Evolutionary conservation across 2,113 vertebrate species (phyloP).

Genomic region (Thinocorus orbignyianus): DNA sequence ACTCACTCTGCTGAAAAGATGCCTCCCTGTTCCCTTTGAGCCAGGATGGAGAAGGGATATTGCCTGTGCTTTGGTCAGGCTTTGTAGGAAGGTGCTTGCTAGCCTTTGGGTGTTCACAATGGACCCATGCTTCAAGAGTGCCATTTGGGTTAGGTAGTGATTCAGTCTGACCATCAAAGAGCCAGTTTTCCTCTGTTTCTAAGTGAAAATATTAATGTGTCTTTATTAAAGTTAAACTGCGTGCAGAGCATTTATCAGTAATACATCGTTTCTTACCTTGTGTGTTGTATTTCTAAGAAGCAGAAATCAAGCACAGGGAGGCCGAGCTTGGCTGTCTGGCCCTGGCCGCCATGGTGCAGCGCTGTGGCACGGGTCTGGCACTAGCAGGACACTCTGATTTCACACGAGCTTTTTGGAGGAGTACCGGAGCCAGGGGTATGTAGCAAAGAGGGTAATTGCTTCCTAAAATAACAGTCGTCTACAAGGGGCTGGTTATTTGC

Average conservation of each 20-base stretch:
- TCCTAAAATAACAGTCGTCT: background rate
- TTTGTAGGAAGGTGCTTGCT: background rate
- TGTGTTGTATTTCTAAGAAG: background rate
- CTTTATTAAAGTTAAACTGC: background rate
- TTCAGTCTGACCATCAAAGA: conserved; percentile 9
- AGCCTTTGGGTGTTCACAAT: background rate
- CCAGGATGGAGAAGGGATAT: background rate
- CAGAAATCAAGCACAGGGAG: background rate
- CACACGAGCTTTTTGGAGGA: accelerated
- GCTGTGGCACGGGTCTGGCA: background rate
- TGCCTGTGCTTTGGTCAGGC: background rate
- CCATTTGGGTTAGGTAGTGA: background rate
- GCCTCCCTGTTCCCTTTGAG: background rate
- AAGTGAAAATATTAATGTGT: background rate
- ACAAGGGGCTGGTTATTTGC: background rate
- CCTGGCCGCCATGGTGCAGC: background rate
- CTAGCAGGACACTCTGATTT: background rate
- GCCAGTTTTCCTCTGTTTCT: background rate
- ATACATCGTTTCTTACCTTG: background rate
- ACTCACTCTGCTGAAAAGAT: background rate
- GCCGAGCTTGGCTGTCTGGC: background rate
- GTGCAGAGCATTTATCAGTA: background rate
- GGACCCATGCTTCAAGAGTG: accelerated
- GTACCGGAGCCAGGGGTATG: background rate
- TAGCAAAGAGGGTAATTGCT: background rate